A percentile compares a stretch with the other conserved stretches of the same genome.
Evolutionary conservation across 1,140 invertebrate genomes (phyloP).

Genomic region (Babylonia areolata): DNA sequence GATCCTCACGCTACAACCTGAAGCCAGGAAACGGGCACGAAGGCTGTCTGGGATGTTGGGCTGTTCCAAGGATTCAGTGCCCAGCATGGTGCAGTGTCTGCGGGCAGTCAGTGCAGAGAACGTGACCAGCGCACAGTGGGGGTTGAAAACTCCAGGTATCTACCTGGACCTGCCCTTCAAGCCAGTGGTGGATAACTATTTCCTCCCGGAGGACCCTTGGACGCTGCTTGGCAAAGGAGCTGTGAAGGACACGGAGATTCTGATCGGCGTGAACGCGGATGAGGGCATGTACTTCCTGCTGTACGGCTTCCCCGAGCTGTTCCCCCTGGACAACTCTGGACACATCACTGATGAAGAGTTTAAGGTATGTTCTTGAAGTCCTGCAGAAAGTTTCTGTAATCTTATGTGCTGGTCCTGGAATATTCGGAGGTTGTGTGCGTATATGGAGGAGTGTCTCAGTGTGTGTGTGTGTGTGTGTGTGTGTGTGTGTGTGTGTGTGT

Average conservation of each 20-base stretch:
- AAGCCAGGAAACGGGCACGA: constrained; percentile 82
- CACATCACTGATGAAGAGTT: constrained; percentile 52
- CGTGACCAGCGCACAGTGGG: constrained; percentile 89
- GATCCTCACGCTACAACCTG: constrained; percentile 90
- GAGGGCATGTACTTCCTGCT: constrained; percentile 78
- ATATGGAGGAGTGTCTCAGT: no score
- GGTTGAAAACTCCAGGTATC: neutral
- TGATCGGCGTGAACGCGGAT: constrained; percentile 94
- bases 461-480: no score
- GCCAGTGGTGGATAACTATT: constrained; percentile 92
- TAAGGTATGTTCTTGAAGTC: constrained; percentile 32
- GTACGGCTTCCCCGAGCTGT: constrained; percentile 50
- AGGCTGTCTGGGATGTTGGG: constrained; percentile 44
- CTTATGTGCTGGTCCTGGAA: no score
- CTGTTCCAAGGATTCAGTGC: constrained; percentile 54
- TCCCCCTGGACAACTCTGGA: constrained; percentile 29
- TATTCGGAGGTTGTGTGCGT: no score
- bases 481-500: no score
- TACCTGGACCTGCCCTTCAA: constrained; percentile 85
- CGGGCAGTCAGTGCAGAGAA: constrained; percentile 82
- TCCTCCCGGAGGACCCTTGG: constrained; percentile 88
- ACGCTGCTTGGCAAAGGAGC: constrained; percentile 86
- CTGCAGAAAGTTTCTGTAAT: no score
- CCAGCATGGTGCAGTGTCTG: constrained; percentile 87
- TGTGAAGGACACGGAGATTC: constrained; percentile 93